Evolutionary conservation across 2,113 vertebrate species (phyloP).

Genomic region (Nettapus auritus): DNA sequence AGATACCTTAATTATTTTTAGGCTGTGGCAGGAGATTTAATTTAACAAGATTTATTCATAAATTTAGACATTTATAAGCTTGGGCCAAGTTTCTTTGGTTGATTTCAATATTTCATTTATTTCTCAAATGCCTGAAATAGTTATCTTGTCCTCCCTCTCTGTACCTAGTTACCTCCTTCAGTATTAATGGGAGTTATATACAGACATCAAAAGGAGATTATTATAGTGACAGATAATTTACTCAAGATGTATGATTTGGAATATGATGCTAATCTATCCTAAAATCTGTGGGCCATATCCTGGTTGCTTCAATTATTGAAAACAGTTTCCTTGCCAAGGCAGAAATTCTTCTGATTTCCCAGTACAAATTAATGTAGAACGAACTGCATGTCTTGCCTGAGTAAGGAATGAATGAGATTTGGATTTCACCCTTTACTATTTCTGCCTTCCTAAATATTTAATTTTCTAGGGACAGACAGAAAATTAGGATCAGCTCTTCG

Average conservation of each 20-base stretch:
- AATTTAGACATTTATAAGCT: neutral
- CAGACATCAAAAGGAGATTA: conserved; percentile 28
- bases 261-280: conserved; percentile 23
- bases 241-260: conserved; percentile 25
- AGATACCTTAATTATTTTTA: conserved; percentile 7
- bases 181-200: conserved; percentile 23
- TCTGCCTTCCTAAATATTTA: conserved; percentile 17
- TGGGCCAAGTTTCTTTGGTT: conserved; percentile 3
- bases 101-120: neutral
- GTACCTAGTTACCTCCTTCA: neutral
- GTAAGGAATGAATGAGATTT: neutral
- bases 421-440: neutral
- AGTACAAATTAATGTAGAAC: neutral
- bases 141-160: neutral
- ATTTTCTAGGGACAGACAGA: neutral
- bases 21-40: neutral
- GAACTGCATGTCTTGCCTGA: neutral
- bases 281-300: conserved; percentile 2
- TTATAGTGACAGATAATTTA: conserved; percentile 29
- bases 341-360: conserved; percentile 26
- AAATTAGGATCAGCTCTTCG: neutral
- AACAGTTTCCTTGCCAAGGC: neutral
- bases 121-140: neutral
- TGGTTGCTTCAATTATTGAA: conserved; percentile 50
- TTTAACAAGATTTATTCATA: neutral